Conservation (phyloP, 2,888 invertebrate genomes). For the Xylocampa areola region DNA sequence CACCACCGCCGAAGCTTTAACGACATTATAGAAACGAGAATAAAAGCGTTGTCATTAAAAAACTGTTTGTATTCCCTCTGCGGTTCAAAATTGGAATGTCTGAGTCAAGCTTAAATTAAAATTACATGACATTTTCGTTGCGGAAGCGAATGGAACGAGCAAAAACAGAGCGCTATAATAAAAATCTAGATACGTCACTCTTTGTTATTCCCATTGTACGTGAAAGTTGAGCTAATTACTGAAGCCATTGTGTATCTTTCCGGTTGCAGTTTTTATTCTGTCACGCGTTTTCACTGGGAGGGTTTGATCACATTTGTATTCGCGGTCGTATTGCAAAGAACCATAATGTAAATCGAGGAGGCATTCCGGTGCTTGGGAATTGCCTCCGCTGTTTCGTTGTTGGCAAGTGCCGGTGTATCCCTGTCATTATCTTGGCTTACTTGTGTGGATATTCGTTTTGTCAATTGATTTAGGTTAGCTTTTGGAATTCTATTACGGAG, state of each 20-base stretch:
- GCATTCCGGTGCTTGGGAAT: conserved; percentile 35
- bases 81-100: conserved; percentile 47
- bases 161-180: conserved; percentile 37
- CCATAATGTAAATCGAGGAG: conserved; percentile 49
- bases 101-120: conserved; percentile 46
- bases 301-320: conserved; percentile 48
- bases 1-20: no score
- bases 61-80: conserved; percentile 32
- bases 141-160: conserved; percentile 23
- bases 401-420: conserved; percentile 39
- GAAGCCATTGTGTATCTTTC: conserved; percentile 43
- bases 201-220: conserved; percentile 49
- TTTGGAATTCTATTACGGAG: conserved; percentile 28
- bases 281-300: conserved; percentile 38
- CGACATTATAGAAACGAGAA: conserved; percentile 9
- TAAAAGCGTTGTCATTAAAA: conserved; percentile 35
- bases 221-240: conserved; percentile 55
- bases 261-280: conserved; percentile 52
- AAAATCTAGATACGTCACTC: conserved; percentile 58
- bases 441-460: conserved; percentile 37
- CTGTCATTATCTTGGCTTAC: conserved; percentile 37
- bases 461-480: conserved; percentile 28
- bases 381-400: conserved; percentile 32
- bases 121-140: conserved; percentile 47
- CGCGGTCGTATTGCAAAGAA: conserved; percentile 42